Conservation (phyloP, 2,797 vertebrate species). For the Catamblyrhynchus diadema region DNA sequence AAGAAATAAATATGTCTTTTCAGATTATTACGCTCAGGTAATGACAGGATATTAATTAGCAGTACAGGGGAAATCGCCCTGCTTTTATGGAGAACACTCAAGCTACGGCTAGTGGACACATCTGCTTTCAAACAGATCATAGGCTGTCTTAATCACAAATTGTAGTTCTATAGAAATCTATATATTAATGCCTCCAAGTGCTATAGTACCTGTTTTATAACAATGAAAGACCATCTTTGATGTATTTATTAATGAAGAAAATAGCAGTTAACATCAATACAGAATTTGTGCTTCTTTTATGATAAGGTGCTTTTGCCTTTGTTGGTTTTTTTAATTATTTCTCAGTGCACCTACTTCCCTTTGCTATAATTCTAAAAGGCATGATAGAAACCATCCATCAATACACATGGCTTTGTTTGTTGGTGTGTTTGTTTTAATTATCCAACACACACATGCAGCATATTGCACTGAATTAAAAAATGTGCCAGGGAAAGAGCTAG, state of each 20-base stretch:
- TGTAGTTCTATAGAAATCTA: background rate
- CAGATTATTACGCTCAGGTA: background rate
- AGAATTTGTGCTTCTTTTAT: background rate
- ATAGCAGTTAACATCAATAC: background rate
- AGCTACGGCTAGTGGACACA: background rate
- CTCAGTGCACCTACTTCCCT: background rate
- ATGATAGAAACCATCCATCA: background rate
- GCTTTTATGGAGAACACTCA: background rate
- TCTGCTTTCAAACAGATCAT: background rate
- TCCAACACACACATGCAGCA: background rate
- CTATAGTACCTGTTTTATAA: background rate
- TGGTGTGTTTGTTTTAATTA: background rate
- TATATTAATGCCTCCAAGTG: background rate
- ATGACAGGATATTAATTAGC: slow-evolving; percentile 25
- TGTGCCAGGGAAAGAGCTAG: background rate
- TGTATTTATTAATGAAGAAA: slow-evolving; percentile 16
- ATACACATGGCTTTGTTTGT: background rate
- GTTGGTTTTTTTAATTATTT: background rate
- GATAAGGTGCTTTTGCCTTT: background rate
- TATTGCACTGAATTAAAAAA: background rate
- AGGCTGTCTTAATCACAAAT: background rate
- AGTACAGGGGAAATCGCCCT: background rate
- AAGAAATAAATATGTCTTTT: slow-evolving; percentile 30
- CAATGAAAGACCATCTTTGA: background rate
- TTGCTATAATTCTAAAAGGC: background rate